Conservation (phyloP, 1,140 invertebrate species). For the Magallana gigas region DNA sequence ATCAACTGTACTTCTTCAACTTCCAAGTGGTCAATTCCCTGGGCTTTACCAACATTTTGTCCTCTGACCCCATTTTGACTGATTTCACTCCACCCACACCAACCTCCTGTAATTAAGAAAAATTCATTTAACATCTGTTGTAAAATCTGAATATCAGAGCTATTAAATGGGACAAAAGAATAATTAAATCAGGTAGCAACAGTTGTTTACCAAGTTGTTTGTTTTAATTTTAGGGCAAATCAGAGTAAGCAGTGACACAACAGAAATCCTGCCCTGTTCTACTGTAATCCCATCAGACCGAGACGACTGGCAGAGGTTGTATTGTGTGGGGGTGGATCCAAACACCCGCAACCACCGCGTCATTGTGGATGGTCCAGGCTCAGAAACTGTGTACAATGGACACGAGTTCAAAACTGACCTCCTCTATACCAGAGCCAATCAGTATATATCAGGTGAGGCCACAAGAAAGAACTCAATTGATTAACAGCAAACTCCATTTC, state of each 20-base stretch:
- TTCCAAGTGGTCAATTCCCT: constrained; percentile 62
- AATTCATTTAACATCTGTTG: not conserved
- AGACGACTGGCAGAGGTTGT: constrained; percentile 44
- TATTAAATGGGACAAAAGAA: not conserved
- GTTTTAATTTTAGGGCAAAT: constrained; percentile 41
- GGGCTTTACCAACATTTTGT: constrained; percentile 60
- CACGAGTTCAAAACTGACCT: constrained; percentile 55
- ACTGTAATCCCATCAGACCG: constrained; percentile 44
- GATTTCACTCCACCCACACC: constrained; percentile 68
- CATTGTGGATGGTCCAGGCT: constrained; percentile 59
- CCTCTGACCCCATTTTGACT: constrained; percentile 59
- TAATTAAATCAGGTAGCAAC: too few species aligned
- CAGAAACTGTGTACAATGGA: constrained; percentile 65
- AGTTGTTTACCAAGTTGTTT: too few species aligned
- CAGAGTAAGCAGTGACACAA: constrained; percentile 38
- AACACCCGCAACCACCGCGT: constrained; percentile 50
- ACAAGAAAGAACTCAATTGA: too few species aligned
- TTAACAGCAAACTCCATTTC: too few species aligned
- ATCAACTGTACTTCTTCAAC: constrained; percentile 65
- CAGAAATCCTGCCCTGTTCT: constrained; percentile 36
- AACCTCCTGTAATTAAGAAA: not conserved
- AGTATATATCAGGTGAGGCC: constrained; percentile 58
- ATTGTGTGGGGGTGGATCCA: constrained; percentile 41
- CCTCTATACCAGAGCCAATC: constrained; percentile 60
- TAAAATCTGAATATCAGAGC: not conserved